Percentiles rank a stretch among this genome's conserved stretches.
These are phyloP conservation scores for Volucella inanis DNA, from an alignment of 2,888 invertebrate genomes.

Conservation along the genomic window DNA sequence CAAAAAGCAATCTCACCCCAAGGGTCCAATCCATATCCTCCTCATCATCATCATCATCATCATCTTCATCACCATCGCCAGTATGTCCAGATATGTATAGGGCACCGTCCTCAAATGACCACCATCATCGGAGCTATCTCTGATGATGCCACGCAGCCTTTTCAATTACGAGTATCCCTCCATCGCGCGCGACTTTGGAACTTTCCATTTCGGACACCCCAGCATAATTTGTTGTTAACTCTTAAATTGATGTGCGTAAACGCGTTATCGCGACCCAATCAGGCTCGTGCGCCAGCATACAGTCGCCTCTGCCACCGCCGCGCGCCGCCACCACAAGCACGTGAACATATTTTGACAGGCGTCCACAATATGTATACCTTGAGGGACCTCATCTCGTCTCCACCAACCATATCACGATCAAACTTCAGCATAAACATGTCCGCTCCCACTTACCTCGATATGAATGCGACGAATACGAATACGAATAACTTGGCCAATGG, in stretches of 20 bases:
- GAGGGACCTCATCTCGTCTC: slow-evolving; percentile 54
- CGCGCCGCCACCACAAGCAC: slow-evolving; percentile 7
- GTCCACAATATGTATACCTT: slow-evolving; percentile 51
- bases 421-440: slow-evolving; percentile 74
- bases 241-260: slow-evolving; percentile 75
- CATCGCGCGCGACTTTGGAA: slow-evolving; percentile 55
- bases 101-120: slow-evolving; percentile 57
- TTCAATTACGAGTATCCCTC: slow-evolving; percentile 66
- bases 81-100: neutral
- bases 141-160: slow-evolving; percentile 65
- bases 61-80: slow-evolving; percentile 41
- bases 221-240: slow-evolving; percentile 74
- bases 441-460: slow-evolving; percentile 71
- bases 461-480: neutral
- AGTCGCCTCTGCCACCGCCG: slow-evolving; percentile 11
- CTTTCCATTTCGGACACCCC: slow-evolving; percentile 74
- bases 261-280: slow-evolving; percentile 73
- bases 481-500: slow-evolving; percentile 56
- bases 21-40: slow-evolving; percentile 35
- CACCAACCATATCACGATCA: slow-evolving; percentile 72
- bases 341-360: slow-evolving; percentile 69
- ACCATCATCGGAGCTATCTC: slow-evolving; percentile 59
- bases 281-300: slow-evolving; percentile 68
- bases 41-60: slow-evolving; percentile 15
- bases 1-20: slow-evolving; percentile 71